These are phyloP conservation scores for Bos indicus DNA, from an alignment of 2,113 vertebrate species.

Conservation along the genomic window DNA sequence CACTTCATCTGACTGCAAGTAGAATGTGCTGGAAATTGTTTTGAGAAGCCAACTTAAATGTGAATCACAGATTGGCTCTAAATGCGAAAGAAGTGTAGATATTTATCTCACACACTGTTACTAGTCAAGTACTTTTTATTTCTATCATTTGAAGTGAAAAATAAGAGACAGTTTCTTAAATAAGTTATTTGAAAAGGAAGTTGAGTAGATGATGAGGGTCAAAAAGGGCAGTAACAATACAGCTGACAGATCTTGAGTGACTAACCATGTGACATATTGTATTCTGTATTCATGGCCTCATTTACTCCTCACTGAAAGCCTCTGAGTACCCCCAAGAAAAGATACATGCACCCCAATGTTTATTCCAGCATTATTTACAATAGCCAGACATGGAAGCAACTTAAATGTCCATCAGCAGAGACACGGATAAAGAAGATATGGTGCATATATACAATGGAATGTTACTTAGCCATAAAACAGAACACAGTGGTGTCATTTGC, in stretches of 20 bases:
- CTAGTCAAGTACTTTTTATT: conserved; percentile 36
- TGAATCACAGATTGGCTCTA: conserved; percentile 52
- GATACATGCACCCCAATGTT: neutral
- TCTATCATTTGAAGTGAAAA: conserved; percentile 49
- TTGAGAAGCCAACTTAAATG: conserved; percentile 43
- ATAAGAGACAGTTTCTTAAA: conserved; percentile 29
- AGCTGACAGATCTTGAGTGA: neutral
- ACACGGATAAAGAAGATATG: neutral
- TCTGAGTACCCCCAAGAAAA: neutral
- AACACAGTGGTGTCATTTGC: neutral
- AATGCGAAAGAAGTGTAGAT: neutral
- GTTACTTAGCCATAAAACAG: neutral
- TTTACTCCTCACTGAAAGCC: neutral
- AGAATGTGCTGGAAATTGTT: conserved; percentile 60
- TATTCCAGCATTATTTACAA: neutral
- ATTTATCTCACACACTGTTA: conserved; percentile 26
- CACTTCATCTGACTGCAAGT: conserved; percentile 65
- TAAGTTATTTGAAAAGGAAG: conserved; percentile 24
- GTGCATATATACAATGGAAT: neutral
- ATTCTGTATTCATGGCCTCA: neutral
- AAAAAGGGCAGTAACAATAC: neutral
- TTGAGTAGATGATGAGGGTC: neutral
- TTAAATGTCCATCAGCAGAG: neutral
- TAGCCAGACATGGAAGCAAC: neutral
- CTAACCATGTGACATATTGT: neutral